Evolutionary conservation across 2,113 vertebrate species (phyloP), one percentile per base, ranked within the genome.

Genomic region (Pelusios castaneus): DNA sequence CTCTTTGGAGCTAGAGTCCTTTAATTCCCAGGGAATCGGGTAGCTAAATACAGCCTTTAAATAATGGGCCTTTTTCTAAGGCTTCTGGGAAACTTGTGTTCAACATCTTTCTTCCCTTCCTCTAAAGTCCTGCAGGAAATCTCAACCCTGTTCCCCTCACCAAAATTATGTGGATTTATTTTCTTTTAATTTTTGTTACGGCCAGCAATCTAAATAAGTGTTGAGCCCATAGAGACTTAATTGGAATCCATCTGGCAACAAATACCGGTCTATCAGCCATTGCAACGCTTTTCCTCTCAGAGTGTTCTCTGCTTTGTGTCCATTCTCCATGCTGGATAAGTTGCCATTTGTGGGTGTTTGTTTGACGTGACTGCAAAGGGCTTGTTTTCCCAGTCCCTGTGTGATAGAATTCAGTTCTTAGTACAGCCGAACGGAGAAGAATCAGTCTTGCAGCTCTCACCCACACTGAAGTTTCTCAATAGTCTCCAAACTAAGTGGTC

Each of bases 321-420:
- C 22, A 16, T 43, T 45, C 41, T 76, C 22, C 55, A 12, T 51
- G 19, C 52, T 12, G 54, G n/a, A 12, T 91, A 77, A 89, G 31
- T 49, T 56, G 43, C n/a, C 56, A 80, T 70, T 38, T 70, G n/a
- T 54, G 22, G 25, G 75, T 6, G 2, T 0, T 54, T 82, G 81
- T 82, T 76, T 5, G 60, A 8, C 47, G 12, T 38, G 13, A 34
- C 21, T 27, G 56, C 54, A 56, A 38, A 91, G 27, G 63, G 13
- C n/a, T 89, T 85, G 34, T 60, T 94, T 88, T 85, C 60, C 55
- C 16, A 9, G 34, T 55, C 84, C 76, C 76, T 91, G 31, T 83
- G 49, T 77, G 58, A 19, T 67, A 34, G 38, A 49, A 54, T 24
- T 3, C 47, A 54, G 51, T 17, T 73, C 38, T 70, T 54, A 10